Percentiles rank a stretch among this genome's conserved stretches.
These are phyloP conservation scores for Ctenomys sociabilis DNA, from an alignment of 2,113 vertebrate species.

Conservation along the genomic window DNA sequence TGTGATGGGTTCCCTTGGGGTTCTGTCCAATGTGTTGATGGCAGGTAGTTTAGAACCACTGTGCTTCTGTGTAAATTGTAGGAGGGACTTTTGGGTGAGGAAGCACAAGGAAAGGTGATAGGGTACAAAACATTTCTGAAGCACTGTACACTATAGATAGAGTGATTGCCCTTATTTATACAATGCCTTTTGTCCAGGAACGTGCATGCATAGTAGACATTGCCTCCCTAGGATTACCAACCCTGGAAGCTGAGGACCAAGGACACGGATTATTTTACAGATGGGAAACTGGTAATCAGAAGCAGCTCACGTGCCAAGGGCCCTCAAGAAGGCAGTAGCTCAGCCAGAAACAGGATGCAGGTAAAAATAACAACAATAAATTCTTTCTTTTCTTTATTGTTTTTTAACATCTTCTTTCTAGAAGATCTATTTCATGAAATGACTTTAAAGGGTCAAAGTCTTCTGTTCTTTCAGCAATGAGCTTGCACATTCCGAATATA, in stretches of 20 bases:
- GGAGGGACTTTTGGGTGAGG: conserved; percentile 36
- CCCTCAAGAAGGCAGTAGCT: conserved; percentile 4
- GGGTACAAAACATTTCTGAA: conserved; percentile 10
- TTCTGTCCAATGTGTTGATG: not conserved
- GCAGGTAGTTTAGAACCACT: not conserved
- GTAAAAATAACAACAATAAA: conserved; percentile 73
- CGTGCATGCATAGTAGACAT: not conserved
- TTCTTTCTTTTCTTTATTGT: conserved; percentile 8
- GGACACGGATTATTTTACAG: conserved; percentile 70
- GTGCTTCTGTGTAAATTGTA: conserved; percentile 6
- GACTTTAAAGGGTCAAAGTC: conserved; percentile 10
- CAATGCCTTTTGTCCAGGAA: conserved; percentile 53
- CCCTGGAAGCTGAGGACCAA: conserved; percentile 57
- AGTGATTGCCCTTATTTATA: not conserved
- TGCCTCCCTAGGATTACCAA: conserved; percentile 30
- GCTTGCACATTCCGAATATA: not conserved
- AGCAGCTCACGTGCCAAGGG: conserved; percentile 39
- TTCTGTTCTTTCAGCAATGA: not conserved
- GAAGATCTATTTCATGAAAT: conserved; percentile 32
- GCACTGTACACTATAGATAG: not conserved
- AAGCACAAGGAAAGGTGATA: not conserved
- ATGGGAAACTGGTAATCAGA: conserved; percentile 60
- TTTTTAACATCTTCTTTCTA: conserved; percentile 61
- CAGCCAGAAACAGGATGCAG: conserved; percentile 64
- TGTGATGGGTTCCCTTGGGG: conserved; percentile 18